Evolutionary conservation across 2,797 vertebrate species (phyloP).

Genomic region (Amniataba percoides): DNA sequence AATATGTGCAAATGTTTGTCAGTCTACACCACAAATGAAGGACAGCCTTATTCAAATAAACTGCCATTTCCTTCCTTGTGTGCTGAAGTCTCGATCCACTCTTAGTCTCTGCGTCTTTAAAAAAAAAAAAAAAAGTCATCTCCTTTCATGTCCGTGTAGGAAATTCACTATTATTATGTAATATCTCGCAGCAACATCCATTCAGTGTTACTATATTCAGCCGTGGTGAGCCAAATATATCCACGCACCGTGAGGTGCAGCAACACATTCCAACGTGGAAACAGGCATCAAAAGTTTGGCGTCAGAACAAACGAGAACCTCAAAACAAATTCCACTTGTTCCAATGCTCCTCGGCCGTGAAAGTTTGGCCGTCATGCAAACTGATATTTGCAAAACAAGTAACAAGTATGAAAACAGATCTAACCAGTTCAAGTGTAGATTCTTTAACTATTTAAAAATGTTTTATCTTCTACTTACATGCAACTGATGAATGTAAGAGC

Average conservation of each 20-base stretch:
- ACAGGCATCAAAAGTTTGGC: conserved; percentile 48
- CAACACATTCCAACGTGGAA: conserved; percentile 40
- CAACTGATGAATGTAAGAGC: not conserved
- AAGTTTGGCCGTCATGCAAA: not conserved
- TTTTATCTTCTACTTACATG: not conserved
- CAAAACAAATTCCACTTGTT: not conserved
- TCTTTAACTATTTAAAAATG: not conserved
- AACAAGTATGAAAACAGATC: not conserved
- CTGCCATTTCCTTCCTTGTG: not conserved
- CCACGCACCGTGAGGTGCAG: conserved; percentile 48
- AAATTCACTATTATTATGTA: conserved; percentile 76
- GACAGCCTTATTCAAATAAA: conserved; percentile 16
- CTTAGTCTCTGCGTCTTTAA: conserved; percentile 51
- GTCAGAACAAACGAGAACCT: conserved; percentile 28
- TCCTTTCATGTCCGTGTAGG: conserved; percentile 58
- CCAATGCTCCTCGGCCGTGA: not conserved
- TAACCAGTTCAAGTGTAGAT: not conserved
- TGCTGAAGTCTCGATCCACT: conserved; percentile 22
- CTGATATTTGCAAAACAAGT: not conserved
- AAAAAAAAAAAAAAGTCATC: conserved; percentile 29
- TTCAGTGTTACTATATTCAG: conserved; percentile 72
- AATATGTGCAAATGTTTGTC: not conserved
- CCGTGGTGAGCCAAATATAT: conserved; percentile 64
- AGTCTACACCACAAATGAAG: not conserved
- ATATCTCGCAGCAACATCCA: conserved; percentile 71